These are phyloP conservation scores for Natrix natrix DNA, from an alignment of 2,797 vertebrate genomes.

Conservation along the genomic window DNA sequence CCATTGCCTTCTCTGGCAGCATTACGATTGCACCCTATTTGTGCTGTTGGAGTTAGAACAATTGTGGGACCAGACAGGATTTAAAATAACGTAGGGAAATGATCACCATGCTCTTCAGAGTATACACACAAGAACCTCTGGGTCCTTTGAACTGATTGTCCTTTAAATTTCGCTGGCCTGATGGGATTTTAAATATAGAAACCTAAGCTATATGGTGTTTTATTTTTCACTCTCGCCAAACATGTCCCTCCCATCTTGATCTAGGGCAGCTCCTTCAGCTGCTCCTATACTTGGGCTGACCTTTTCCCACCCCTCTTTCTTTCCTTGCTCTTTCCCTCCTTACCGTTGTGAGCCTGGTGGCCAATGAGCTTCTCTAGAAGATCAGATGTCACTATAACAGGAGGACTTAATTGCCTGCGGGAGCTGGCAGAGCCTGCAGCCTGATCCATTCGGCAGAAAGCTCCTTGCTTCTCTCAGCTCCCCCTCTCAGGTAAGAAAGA, in stretches of 20 bases:
- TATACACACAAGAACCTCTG: not conserved
- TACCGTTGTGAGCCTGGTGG: slow-evolving; percentile 46
- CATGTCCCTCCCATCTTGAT: slow-evolving; percentile 74
- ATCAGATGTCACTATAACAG: slow-evolving; percentile 89
- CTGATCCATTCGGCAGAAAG: slow-evolving; percentile 73
- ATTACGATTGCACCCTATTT: not conserved
- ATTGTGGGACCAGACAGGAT: not conserved
- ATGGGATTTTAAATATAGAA: slow-evolving; percentile 83
- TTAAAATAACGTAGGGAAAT: rapidly evolving
- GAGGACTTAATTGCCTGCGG: slow-evolving; percentile 71
- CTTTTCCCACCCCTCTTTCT: slow-evolving; percentile 48
- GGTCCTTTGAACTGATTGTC: slow-evolving; percentile 54
- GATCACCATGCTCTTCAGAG: rapidly evolving
- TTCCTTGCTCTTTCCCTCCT: slow-evolving; percentile 28
- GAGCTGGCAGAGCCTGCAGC: slow-evolving; percentile 70
- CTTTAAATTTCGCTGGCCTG: slow-evolving; percentile 71
- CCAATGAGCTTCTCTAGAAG: slow-evolving; percentile 82
- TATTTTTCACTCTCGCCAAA: slow-evolving; percentile 48
- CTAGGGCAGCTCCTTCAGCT: slow-evolving; percentile 80
- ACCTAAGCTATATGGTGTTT: slow-evolving; percentile 67
- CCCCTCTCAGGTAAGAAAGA: slow-evolving; percentile 76
- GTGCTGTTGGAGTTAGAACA: not conserved
- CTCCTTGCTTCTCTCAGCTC: slow-evolving; percentile 73
- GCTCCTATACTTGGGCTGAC: slow-evolving; percentile 76
- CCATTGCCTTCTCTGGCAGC: not conserved